Evolutionary conservation across 2,888 invertebrate species (phyloP).

Genomic region (Platycheirus albimanus): DNA sequence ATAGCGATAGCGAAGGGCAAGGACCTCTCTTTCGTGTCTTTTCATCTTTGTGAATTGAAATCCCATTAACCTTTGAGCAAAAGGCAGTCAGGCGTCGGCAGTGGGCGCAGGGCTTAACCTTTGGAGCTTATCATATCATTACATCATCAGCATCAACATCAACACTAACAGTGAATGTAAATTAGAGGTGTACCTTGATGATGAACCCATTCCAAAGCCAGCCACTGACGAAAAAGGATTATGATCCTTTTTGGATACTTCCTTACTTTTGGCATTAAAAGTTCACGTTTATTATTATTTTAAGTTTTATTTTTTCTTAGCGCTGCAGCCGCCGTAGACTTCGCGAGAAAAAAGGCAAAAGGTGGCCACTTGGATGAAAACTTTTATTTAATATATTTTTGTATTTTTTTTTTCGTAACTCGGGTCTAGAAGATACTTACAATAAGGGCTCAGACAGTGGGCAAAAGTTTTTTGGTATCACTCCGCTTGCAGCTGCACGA

Average conservation of each 20-base stretch:
- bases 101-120: conserved; percentile 2
- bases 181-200: conserved; percentile 62
- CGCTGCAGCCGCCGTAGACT: conserved; percentile 19
- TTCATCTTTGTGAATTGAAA: conserved; percentile 52
- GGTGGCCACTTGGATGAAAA: conserved; percentile 54
- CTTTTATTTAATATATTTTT: conserved; percentile 41
- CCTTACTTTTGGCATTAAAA: conserved; percentile 39
- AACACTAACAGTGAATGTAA: conserved; percentile 59
- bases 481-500: conserved; percentile 23
- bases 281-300: conserved; percentile 48
- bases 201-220: neutral
- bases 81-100: neutral
- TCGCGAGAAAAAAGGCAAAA: conserved; percentile 27
- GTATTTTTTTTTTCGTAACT: conserved; percentile 37
- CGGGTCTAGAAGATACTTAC: conserved; percentile 15
- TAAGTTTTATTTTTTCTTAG: neutral
- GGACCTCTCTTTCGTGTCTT: conserved; percentile 50
- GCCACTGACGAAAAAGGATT: conserved; percentile 40
- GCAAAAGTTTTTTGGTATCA: conserved; percentile 6
- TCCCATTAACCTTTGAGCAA: conserved; percentile 67
- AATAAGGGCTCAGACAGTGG: conserved; percentile 55
- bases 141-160: conserved; percentile 54
- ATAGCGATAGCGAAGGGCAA: conserved; percentile 32
- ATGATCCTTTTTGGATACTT: conserved; percentile 3
- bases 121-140: conserved; percentile 64